Evolutionary conservation across 1,140 invertebrate genomes (phyloP), one percentile per base, ranked within the genome.

Genomic region (Trinorchestia longiramus): DNA sequence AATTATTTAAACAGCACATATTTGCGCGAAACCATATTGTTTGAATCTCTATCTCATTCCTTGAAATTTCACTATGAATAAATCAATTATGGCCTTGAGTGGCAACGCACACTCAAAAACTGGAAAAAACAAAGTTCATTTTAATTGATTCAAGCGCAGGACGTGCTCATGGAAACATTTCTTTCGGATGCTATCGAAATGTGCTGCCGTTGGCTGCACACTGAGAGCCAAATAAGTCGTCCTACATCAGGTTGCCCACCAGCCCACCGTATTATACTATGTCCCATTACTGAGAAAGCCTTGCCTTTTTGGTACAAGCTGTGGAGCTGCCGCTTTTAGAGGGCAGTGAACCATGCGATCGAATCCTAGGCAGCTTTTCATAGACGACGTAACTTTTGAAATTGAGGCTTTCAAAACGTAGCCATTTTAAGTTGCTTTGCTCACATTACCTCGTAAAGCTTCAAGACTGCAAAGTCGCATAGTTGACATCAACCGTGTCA

Each of bases 261-360:
- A 77, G 62, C 62, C 62, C 62, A 28, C 62, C 62, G 28, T 77
- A 23, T 77, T 36, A 77, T 77, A 77, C 62, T 77, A 36, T 77
- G 62, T 77, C 62, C 88, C 88, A 43, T 90, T 90, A 90, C 88
- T 42, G 88, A 90, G 43, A 90, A 90, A 90, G 88, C 88, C n/a
- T 28, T 90, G 42, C 88, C 88, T 90, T 90, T 90, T 77, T 77
- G 62, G 88, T 15, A 36, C 88, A 90, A 28, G 62, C 62, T 77
- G 62, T 77, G 88, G 43, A 90, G 88, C 88, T 11, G 88, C 88
- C n/a, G 88, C 88, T 90, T 90, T 90, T 90, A 90, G 88, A 43
- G 41, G 88, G n/a, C 88, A 90, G 41, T 90, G 88, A 90, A 90
- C 88, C 88, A 90, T 90, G 88, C 88, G 88, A 90, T 90, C 88